Percentiles rank a stretch among this genome's conserved stretches.
Evolutionary conservation across 1,140 invertebrate species (phyloP).

Genomic region (Zaprionus kolodkinae): DNA sequence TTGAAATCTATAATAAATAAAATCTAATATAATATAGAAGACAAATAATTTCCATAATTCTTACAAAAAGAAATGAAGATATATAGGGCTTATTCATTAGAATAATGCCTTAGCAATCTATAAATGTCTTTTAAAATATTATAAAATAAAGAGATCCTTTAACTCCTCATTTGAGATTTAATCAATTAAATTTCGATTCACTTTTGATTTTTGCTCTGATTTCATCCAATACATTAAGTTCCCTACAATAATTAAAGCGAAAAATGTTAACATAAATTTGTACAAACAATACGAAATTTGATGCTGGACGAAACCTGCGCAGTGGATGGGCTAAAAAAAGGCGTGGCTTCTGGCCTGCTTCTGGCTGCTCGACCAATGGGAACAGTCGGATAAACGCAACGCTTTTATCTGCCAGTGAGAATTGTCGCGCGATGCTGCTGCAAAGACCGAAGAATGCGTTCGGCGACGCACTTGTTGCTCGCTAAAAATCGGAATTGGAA

Average conservation of each 20-base stretch:
- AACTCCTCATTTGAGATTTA: too few relatives aligned
- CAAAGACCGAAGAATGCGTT: slow-evolving; percentile 9
- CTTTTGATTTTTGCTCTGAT: neutral
- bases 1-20: too few relatives aligned
- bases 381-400: slow-evolving; percentile 70
- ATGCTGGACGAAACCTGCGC: slow-evolving; percentile 55
- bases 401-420: slow-evolving; percentile 70
- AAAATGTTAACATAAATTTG: slow-evolving; percentile 30
- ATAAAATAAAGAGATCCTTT: neutral
- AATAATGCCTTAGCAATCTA: too few relatives aligned
- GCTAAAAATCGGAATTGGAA: neutral
- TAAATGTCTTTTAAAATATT: neutral
- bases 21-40: neutral
- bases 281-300: slow-evolving; percentile 15
- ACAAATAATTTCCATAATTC: neutral
- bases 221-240: neutral
- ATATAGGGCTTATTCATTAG: too few relatives aligned
- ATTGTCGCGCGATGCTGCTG: slow-evolving; percentile 62
- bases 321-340: slow-evolving; percentile 41
- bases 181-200: too few relatives aligned
- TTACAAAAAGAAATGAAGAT: neutral
- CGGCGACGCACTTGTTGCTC: slow-evolving; percentile 67
- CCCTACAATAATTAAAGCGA: slow-evolving; percentile 8
- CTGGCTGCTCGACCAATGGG: slow-evolving; percentile 40
- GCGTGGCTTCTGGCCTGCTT: slow-evolving; percentile 31